These are phyloP conservation scores for Bradypus variegatus DNA, from an alignment of 2,797 vertebrate species.

Conservation along the genomic window DNA sequence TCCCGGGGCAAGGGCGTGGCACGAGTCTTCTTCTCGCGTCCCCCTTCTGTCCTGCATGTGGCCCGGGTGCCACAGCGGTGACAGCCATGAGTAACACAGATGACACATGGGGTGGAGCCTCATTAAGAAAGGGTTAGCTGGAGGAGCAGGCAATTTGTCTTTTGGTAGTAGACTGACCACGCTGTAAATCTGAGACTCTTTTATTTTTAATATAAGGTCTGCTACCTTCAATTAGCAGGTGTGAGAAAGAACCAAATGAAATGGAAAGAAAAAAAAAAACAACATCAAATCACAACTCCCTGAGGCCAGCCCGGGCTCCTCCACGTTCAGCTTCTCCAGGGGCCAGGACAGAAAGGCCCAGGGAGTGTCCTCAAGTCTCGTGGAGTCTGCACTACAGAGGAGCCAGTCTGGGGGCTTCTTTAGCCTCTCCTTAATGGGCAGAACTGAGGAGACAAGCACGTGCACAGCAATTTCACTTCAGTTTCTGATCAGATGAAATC, in stretches of 20 bases:
- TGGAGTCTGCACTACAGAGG: not conserved
- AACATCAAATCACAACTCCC: not conserved
- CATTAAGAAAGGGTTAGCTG: not conserved
- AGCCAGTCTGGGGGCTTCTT: not conserved
- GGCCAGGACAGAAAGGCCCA: not conserved
- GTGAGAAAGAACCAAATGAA: not conserved
- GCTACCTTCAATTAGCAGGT: not conserved
- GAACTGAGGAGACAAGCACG: not conserved
- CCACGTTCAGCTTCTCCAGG: not conserved
- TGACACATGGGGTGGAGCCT: not conserved
- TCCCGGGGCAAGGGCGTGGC: not conserved
- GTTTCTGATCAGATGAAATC: not conserved
- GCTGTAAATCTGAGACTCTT: not conserved
- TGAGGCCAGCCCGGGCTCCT: not conserved
- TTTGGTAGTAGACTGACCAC: not conserved
- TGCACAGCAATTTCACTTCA: not conserved
- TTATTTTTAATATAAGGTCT: not conserved
- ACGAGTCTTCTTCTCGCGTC: not conserved
- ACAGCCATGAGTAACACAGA: not conserved
- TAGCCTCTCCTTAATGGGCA: not conserved
- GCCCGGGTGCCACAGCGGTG: not conserved
- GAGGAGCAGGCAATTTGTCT: not conserved
- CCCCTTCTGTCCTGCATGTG: not conserved
- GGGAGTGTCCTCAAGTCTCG: not conserved
- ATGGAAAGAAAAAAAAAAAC: not conserved